Percentiles rank a stretch among this genome's conserved stretches.
Evolutionary conservation across 2,113 vertebrate species (phyloP).

Genomic region (Syngnathus floridae): DNA sequence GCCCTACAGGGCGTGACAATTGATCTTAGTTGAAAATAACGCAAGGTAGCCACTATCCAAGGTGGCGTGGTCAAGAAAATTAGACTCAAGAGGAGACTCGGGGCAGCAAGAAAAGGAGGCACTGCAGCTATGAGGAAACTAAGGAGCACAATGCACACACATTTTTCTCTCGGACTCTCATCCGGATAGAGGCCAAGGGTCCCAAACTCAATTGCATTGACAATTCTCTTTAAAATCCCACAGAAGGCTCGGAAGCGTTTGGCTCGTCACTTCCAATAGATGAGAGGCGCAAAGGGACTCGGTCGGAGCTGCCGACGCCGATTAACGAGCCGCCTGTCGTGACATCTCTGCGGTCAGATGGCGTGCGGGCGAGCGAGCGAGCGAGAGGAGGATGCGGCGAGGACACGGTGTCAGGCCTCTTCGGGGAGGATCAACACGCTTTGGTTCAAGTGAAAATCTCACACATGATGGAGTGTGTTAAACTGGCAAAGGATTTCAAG

Average conservation of each 20-base stretch:
- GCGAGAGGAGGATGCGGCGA: background rate
- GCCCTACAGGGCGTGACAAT: background rate
- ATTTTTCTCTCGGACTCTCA: background rate
- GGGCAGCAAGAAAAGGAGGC: background rate
- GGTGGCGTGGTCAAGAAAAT: background rate
- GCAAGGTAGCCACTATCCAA: background rate
- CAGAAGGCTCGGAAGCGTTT: background rate
- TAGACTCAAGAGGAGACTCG: background rate
- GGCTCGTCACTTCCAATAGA: background rate
- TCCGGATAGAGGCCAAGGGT: background rate
- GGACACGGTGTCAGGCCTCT: slow-evolving; percentile 1
- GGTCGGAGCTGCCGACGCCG: background rate
- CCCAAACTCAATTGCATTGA: background rate
- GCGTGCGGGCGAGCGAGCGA: background rate
- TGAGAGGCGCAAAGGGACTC: background rate
- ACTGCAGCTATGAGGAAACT: background rate
- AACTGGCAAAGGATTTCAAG: background rate
- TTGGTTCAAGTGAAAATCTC: slow-evolving; percentile 4
- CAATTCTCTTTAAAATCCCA: background rate
- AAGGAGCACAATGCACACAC: background rate
- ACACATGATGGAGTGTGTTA: background rate
- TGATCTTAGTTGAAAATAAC: background rate
- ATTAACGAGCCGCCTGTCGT: background rate
- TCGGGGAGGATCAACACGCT: background rate
- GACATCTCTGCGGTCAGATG: background rate